Percentiles rank a stretch among this genome's conserved stretches.
Conservation (phyloP, 2,888 invertebrate genomes). For the Eilema griseolum region DNA sequence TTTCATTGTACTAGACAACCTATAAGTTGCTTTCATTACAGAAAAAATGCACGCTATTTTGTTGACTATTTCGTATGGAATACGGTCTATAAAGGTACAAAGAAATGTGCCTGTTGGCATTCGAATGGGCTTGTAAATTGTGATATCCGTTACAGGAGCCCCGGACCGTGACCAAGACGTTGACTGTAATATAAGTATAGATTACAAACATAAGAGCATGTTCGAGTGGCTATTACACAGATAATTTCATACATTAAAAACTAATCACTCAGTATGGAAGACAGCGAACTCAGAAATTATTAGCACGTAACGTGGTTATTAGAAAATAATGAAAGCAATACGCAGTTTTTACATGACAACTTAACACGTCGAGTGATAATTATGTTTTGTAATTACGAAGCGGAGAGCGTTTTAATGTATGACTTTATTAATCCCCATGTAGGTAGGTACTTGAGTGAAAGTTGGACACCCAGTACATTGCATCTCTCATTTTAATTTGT, state of each 20-base stretch:
- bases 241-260: conserved; percentile 40
- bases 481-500: conserved; percentile 1
- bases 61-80: conserved; percentile 25
- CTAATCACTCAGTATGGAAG: conserved; percentile 29
- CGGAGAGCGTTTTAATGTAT: conserved; percentile 1
- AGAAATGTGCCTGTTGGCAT: conserved; percentile 24
- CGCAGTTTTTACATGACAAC: conserved; percentile 3
- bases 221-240: conserved; percentile 38
- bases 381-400: conserved; percentile 14
- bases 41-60: conserved; percentile 20
- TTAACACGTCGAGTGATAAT: conserved; percentile 16
- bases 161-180: conserved; percentile 60
- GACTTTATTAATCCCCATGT: conserved; percentile 4
- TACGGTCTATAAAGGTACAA: conserved; percentile 29
- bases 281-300: conserved; percentile 28
- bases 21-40: conserved; percentile 22
- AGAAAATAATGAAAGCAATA: conserved; percentile 32
- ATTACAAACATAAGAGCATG: conserved; percentile 30
- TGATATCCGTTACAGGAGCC: conserved; percentile 65
- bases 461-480: conserved; percentile 8
- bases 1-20: conserved; percentile 22
- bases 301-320: conserved; percentile 19
- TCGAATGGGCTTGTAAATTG: conserved; percentile 48
- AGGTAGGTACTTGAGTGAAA: conserved; percentile 9
- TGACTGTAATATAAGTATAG: conserved; percentile 48